A percentile compares a stretch with the other conserved stretches of the same genome.
Evolutionary conservation across 1,140 invertebrate genomes (phyloP).

Genomic region (Meteorus sp.): DNA sequence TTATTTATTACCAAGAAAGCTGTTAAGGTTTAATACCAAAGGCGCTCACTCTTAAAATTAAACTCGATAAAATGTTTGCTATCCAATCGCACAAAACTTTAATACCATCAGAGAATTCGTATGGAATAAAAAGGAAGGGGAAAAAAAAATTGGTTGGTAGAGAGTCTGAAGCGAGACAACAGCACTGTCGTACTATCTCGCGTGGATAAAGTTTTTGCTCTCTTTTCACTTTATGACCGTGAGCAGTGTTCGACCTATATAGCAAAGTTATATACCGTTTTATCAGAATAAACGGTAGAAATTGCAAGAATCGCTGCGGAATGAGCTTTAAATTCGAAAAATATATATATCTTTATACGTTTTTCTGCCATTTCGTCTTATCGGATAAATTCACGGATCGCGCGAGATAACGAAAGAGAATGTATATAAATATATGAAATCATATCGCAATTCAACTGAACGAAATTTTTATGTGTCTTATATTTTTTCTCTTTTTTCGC

Average conservation of each 20-base stretch:
- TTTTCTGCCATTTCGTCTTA: slow-evolving; percentile 19
- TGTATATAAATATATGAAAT: no score
- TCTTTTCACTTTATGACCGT: slow-evolving; percentile 15
- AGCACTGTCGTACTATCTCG: neutral
- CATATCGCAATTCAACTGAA: neutral
- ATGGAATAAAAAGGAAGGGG: slow-evolving; percentile 5
- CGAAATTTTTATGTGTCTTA: no score
- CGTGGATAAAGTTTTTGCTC: slow-evolving; percentile 16
- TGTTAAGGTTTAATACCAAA: slow-evolving; percentile 55
- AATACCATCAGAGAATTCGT: slow-evolving; percentile 21
- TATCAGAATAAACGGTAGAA: slow-evolving; percentile 17
- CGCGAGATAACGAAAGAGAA: neutral
- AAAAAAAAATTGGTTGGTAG: neutral
- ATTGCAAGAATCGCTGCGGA: slow-evolving; percentile 14
- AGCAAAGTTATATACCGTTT: neutral
- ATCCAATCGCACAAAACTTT: slow-evolving; percentile 51
- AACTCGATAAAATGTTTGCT: slow-evolving; percentile 60
- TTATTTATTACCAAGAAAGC: slow-evolving; percentile 58
- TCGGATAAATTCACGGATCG: no score
- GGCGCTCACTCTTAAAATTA: slow-evolving; percentile 52
- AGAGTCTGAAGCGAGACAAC: neutral
- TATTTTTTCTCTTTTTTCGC: no score
- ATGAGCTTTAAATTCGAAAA: slow-evolving; percentile 18
- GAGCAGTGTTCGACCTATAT: slow-evolving; percentile 6
- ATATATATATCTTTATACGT: no score